Base-by-base conservation (phyloP, 2,888 invertebrate species). In the Anthophora plumipes region DNA sequence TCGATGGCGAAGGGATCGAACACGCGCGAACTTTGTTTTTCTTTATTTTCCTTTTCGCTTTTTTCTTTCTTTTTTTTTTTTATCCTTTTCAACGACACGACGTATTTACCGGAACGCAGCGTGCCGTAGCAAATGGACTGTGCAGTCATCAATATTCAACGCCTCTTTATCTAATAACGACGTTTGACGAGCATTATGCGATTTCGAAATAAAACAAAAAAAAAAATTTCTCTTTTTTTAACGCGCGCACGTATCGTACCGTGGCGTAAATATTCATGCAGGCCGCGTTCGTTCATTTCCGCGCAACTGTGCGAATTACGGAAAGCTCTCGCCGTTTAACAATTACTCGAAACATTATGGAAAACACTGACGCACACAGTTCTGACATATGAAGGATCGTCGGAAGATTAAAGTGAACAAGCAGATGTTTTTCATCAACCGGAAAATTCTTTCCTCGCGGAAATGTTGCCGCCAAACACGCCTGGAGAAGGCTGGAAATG, bases 401-500 rank as follows among this genome's bases (percentile, higher is more conserved):
- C 0, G 7, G 48, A 14, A 50, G n/a, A 8, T 50, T 17, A 11
- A 11, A 11, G 54, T 41, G 39, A 9, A 67, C 31, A 48, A 63
- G 20, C 22, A 31, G 20, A 54, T 22, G 43, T 39, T 39, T 25
- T 55, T 54, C 20, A 7, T 22, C n/a, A 9, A 25, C 20, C 14
- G 25, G 4, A 12, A 0, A 20, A 31, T 17, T 60, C n/a, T 25
- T 48, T 37, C n/a, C 3, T 3, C 1, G 31, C 4, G 54, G 14
- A 48, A 57, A 17, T 20, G 37, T 50, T 61, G 37, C 37, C 37
- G 43, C 46, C n/a, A 61, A 25, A 64, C 31, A 12, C 12, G 37
- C 20, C n/a, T 12, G 11, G 46, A 31, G n/a, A 54, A 22, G 63
- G 61, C 50, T 73, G 71, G 48, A 55, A 68, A 61, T 67, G 82